Evolutionary conservation across 2,888 invertebrate species (phyloP).

Genomic region (Nesidiocoris tenuis): DNA sequence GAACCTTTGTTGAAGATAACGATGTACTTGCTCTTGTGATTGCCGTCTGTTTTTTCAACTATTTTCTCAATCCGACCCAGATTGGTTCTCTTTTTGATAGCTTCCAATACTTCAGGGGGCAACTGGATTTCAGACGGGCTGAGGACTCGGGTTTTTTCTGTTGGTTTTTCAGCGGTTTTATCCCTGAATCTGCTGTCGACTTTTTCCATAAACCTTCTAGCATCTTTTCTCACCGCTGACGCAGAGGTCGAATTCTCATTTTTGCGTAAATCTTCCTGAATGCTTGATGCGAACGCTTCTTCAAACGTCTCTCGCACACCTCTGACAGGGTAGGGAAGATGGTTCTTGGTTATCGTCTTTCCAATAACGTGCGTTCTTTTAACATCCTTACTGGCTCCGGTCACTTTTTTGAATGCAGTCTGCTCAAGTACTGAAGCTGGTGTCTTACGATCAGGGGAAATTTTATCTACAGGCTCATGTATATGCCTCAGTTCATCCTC

Average conservation of each 20-base stretch:
- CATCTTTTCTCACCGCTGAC: background rate
- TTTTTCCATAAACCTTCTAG: background rate
- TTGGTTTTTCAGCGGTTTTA: background rate
- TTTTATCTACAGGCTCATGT: background rate
- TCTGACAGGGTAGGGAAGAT: background rate
- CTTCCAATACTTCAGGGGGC: conserved; percentile 30
- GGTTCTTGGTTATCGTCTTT: background rate
- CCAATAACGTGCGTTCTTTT: background rate
- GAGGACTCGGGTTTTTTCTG: conserved; percentile 4
- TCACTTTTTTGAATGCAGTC: background rate
- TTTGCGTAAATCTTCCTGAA: background rate
- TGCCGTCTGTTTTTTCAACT: conserved; percentile 30
- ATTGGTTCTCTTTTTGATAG: conserved; percentile 27
- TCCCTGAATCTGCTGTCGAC: background rate
- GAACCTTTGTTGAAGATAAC: conserved; percentile 25
- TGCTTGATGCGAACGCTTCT: background rate
- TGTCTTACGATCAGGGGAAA: too few relatives aligned
- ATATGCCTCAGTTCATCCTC: conserved; percentile 27
- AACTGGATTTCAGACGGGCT: conserved; percentile 17
- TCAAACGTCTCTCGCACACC: background rate
- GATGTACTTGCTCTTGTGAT: conserved; percentile 37
- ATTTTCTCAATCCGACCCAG: conserved; percentile 33
- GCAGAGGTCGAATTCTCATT: background rate
- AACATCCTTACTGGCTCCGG: background rate
- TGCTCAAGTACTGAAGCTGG: background rate